Percentiles rank a stretch among this genome's conserved stretches.
These are phyloP conservation scores for Fukomys damarensis DNA, from an alignment of 2,113 vertebrate species.

Conservation along the genomic window DNA sequence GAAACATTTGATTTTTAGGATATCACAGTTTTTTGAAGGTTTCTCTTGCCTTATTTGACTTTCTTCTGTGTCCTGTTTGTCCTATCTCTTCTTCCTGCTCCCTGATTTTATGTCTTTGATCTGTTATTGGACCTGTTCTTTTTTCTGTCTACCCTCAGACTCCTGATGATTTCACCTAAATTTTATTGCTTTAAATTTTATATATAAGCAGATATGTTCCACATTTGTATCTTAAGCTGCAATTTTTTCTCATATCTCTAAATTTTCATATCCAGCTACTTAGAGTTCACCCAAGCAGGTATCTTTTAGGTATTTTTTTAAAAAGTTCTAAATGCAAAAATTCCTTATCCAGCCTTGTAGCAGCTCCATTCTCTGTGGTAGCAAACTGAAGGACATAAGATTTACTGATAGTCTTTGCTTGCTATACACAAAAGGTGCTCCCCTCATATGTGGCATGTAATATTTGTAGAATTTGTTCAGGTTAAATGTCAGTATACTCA, in stretches of 20 bases:
- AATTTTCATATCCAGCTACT: neutral
- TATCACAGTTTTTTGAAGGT: neutral
- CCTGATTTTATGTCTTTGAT: neutral
- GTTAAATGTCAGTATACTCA: neutral
- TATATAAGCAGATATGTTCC: conserved; percentile 22
- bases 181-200: conserved; percentile 44
- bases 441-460: neutral
- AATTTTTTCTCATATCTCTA: neutral
- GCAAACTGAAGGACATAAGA: neutral
- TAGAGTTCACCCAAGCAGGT: neutral
- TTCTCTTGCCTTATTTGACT: neutral
- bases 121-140: neutral
- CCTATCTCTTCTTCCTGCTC: neutral
- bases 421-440: neutral
- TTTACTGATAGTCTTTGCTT: neutral
- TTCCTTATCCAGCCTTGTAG: neutral
- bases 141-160: neutral
- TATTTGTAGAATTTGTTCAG: neutral
- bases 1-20: neutral
- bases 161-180: neutral
- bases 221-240: conserved; percentile 20
- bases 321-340: neutral
- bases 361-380: neutral
- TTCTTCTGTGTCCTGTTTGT: neutral
- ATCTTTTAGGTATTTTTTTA: conserved; percentile 12